Evolutionary conservation across 2,888 invertebrate species (phyloP), one percentile per base, ranked within the genome.

Genomic region (Rhopalosiphum nymphaeae): DNA sequence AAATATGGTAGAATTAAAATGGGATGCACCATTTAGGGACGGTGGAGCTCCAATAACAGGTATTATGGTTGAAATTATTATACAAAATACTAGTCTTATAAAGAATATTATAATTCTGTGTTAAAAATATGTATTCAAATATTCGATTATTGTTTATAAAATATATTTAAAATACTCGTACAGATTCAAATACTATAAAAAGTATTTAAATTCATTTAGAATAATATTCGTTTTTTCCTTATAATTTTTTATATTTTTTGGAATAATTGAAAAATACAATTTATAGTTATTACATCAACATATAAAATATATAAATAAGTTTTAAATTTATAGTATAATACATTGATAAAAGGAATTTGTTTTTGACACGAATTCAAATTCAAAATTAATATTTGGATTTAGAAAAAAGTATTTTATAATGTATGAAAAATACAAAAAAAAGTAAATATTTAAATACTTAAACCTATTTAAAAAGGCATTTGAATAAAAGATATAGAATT

Each of bases 21-120:
- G 99, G 99, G 98, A 98, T 95, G 97, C 97, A 29, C 99, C 99
- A 0, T 97, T 98, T 89, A 97, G 98, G 95, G 98, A 98, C 96
- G 98, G 98, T 85, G 98, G 98, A 1, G 98, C 99, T 26, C 99
- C 99, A 0, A 98, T 99, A 95, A 98, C 98, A 10, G 98, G 95
- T 90, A 67, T 44, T 7, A 61, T 21, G 29, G 26, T 89, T 89
- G n/a, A 25, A 21, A 25, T 42, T 42, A 84, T 42, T 84, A 53
- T 42, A 88, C 3, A 5, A 44, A 29, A 86, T 0, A 16, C 0
- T 78, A 78, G 21, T 36, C 9, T 78, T 21, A 21, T 42, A 36
- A 21, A 36, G 21, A 78, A 36, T 78, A 78, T 36, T 25, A 21
- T 78, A 36, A 42, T 78, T 78, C 36, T 36, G 36, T 36, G 16